Base-by-base conservation (phyloP, 2,113 vertebrate species). In the Oriolus oriolus region DNA sequence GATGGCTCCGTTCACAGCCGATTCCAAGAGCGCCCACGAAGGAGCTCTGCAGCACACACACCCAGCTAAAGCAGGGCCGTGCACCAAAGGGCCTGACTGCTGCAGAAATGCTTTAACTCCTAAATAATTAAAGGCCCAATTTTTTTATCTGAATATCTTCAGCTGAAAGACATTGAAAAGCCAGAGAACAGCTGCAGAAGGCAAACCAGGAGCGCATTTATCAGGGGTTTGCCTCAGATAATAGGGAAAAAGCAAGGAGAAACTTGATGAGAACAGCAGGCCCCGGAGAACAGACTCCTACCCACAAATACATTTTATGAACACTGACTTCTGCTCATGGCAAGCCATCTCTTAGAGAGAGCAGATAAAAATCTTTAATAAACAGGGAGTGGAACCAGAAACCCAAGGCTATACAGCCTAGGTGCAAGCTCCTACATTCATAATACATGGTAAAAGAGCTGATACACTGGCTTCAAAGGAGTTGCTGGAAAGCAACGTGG, bases 291-390 rank as follows among this genome's bases (percentile, higher is more conserved):
- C 6, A 76, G 68, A 65, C n/a, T 74, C 42, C 21, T 77, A n/a
- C 8, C 73, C 50, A 52, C 60, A 92, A 37, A 76, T 33, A 37
- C 28, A 64, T 75, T 15, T 44, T 31, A 57, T 11, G 31, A 82
- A 65, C 37, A 20, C 17, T 50, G 64, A 52, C 30, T 76, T 73
- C 45, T 65, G 57, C 78, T 86, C 41, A 35, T 4, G 42, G 68
- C 49, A 91, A 69, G 31, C 45, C 15, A 10, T 44, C 64, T 79
- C 47, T 86, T 49, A 59, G 14, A 74, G 9, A 75, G 27, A 28
- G 47, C 15, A 95, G 78, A 96, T 88, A 74, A 80, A 93, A 91
- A 75, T 86, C 64, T 78, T 77, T 86, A 80, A 70, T 80, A 77
- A 87, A 47, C 14, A 75, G 61, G 68, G 74, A 84, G 56, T 64